A percentile compares a stretch with the other conserved stretches of the same genome.
phyloP scores from a whole-genome alignment of 2,113 vertebrate genomes.

The Cottus gobio region DNA sequence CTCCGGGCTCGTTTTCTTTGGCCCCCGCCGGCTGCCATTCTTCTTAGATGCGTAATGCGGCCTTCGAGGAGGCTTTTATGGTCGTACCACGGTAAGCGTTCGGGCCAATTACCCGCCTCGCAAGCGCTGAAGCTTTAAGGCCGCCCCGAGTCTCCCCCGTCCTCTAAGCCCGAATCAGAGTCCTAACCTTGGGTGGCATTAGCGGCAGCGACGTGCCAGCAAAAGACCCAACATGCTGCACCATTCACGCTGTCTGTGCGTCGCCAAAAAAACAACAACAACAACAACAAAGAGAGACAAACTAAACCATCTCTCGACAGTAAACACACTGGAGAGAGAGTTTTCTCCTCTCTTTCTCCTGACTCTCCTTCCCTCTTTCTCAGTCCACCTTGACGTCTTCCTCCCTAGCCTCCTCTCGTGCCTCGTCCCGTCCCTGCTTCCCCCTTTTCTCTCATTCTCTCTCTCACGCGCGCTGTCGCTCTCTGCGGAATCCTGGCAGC shows the following conservation, averaged over 20 bases:
- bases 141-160: slow-evolving; percentile 46
- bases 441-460: slow-evolving; percentile 59
- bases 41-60: slow-evolving; percentile 62
- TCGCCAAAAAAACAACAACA: slow-evolving; percentile 51
- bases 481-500: slow-evolving; percentile 90
- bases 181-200: slow-evolving; percentile 69
- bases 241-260: slow-evolving; percentile 41
- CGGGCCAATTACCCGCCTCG: slow-evolving; percentile 55
- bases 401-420: slow-evolving; percentile 52
- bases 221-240: slow-evolving; percentile 28
- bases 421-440: slow-evolving; percentile 54
- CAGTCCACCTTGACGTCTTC: slow-evolving; percentile 42
- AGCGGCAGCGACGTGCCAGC: slow-evolving; percentile 54
- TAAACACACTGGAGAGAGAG: slow-evolving; percentile 30
- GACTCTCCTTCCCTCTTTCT: slow-evolving; percentile 30
- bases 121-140: slow-evolving; percentile 56
- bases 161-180: slow-evolving; percentile 61
- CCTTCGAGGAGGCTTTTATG: slow-evolving; percentile 57
- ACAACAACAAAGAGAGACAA: slow-evolving; percentile 57
- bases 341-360: slow-evolving; percentile 35
- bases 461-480: slow-evolving; percentile 69
- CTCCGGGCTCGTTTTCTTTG: slow-evolving; percentile 49
- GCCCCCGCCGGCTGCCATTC: slow-evolving; percentile 53
- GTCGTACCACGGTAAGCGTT: slow-evolving; percentile 60
- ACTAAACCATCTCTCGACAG: slow-evolving; percentile 45